Percentiles rank a stretch among this genome's conserved stretches.
phyloP scores from a whole-genome alignment of 2,113 vertebrate genomes.

The Stegostoma tigrinum region DNA sequence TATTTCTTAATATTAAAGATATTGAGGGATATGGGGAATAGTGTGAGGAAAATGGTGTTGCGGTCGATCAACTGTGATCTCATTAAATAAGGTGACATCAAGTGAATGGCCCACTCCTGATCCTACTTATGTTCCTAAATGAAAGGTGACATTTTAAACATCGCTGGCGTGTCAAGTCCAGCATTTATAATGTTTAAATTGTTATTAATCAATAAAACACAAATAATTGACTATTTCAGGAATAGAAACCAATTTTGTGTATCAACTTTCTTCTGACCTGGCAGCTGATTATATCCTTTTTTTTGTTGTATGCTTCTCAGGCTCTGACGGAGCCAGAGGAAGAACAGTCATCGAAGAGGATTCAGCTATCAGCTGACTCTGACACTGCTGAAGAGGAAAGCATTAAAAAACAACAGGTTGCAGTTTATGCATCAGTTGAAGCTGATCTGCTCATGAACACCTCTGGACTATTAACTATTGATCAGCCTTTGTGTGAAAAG shows the following conservation, averaged over 20 bases:
- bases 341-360: conserved; percentile 76
- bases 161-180: not conserved
- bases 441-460: conserved; percentile 48
- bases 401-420: conserved; percentile 41
- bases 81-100: too few relatives aligned
- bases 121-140: too few relatives aligned
- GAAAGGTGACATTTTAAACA: not conserved
- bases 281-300: not conserved
- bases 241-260: not conserved
- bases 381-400: conserved; percentile 41
- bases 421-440: conserved; percentile 48
- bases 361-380: conserved; percentile 56
- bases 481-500: conserved; percentile 47
- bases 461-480: conserved; percentile 50
- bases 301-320: conserved; percentile 4
- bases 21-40: too few relatives aligned
- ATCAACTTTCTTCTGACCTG: not conserved
- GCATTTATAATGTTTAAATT: not conserved
- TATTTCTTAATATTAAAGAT: too few relatives aligned
- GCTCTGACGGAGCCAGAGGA: conserved; percentile 46
- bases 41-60: too few relatives aligned
- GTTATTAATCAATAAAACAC: not conserved
- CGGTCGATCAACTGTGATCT: too few relatives aligned
- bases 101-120: too few relatives aligned
- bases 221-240: not conserved